These are phyloP conservation scores for Meloidogyne floridensis DNA, from an alignment of 1,140 invertebrate species.

Conservation along the genomic window DNA sequence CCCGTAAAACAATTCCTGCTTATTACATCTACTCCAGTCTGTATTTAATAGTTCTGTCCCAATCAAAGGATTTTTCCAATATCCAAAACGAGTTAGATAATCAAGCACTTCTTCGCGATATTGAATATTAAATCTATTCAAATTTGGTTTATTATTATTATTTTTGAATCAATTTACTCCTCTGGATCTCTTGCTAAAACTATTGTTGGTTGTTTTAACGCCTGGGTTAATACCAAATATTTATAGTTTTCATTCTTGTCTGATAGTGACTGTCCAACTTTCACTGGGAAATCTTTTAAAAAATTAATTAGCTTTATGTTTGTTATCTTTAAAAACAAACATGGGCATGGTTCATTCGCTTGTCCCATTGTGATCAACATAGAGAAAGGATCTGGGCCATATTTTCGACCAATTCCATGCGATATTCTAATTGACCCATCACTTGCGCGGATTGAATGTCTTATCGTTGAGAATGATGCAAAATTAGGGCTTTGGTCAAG, in stretches of 20 bases:
- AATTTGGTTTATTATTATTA: neutral
- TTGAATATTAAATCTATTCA: slow-evolving; percentile 3
- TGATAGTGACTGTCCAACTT: slow-evolving; percentile 50
- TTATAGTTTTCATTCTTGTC: slow-evolving; percentile 54
- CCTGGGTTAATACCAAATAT: slow-evolving; percentile 56
- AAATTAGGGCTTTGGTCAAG: slow-evolving; percentile 49
- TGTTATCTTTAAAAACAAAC: slow-evolving; percentile 26
- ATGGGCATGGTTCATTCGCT: slow-evolving; percentile 53
- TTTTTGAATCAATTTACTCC: slow-evolving; percentile 42
- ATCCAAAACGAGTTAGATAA: slow-evolving; percentile 52
- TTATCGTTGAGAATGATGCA: slow-evolving; percentile 48
- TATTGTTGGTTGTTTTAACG: slow-evolving; percentile 58
- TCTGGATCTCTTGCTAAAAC: slow-evolving; percentile 53
- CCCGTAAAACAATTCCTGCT: slow-evolving; percentile 8
- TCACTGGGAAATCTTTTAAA: slow-evolving; percentile 56
- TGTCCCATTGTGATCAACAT: slow-evolving; percentile 59
- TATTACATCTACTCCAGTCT: slow-evolving; percentile 24
- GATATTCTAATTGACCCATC: slow-evolving; percentile 25
- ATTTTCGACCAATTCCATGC: slow-evolving; percentile 51
- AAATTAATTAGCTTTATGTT: neutral
- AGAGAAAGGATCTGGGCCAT: slow-evolving; percentile 54
- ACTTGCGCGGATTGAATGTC: slow-evolving; percentile 46
- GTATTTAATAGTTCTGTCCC: slow-evolving; percentile 11
- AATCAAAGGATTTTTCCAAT: slow-evolving; percentile 32
- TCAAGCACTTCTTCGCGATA: slow-evolving; percentile 50